Percentiles rank a stretch among this genome's conserved stretches.
Conservation (phyloP, 2,888 invertebrate genomes). For the Iphiclides podalirius region DNA sequence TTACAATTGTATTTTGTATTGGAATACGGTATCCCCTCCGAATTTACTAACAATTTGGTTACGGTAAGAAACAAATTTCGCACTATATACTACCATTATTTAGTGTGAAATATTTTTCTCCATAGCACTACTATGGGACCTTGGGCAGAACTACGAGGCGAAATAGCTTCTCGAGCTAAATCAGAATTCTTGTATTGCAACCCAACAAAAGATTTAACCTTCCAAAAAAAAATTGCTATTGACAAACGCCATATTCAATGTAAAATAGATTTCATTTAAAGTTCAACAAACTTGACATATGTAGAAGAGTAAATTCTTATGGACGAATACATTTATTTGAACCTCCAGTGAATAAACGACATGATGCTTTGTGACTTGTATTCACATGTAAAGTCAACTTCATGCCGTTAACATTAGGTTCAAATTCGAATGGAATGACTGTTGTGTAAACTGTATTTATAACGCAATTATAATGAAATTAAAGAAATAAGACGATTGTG, state of each 20-base stretch:
- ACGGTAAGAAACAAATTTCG: no score
- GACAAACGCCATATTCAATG: neutral
- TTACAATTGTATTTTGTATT: no score
- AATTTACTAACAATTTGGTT: no score
- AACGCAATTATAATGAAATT: slow-evolving; percentile 13
- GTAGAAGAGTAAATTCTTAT: neutral
- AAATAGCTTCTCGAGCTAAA: no score
- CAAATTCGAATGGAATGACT: neutral
- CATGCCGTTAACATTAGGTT: neutral
- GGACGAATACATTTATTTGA: neutral
- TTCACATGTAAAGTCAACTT: neutral
- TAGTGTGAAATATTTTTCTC: no score
- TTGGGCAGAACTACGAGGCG: no score
- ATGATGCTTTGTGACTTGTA: neutral
- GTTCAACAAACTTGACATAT: neutral
- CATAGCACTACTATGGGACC: no score
- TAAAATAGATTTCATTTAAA: neutral
- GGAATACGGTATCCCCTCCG: no score
- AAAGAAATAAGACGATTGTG: slow-evolving; percentile 10
- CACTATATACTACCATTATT: no score
- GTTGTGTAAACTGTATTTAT: slow-evolving; percentile 1
- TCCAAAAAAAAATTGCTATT: no score
- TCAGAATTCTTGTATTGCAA: no score
- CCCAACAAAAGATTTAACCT: no score
- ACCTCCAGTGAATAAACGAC: neutral